Evolutionary conservation across 2,888 invertebrate genomes (phyloP).

Genomic region (Eristalis intricaria): DNA sequence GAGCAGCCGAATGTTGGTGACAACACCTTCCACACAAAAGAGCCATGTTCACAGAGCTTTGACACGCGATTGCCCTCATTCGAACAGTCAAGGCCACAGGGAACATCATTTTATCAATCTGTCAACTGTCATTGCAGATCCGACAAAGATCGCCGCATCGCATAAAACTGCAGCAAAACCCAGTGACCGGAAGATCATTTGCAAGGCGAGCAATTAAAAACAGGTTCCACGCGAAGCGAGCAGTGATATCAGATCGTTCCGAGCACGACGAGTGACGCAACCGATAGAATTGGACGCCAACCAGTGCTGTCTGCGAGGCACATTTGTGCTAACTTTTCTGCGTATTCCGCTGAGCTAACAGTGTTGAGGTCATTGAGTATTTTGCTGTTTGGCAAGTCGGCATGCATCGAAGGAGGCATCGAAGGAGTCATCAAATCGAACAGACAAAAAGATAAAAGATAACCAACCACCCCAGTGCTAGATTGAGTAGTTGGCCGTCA

Average conservation of each 20-base stretch:
- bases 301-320: neutral
- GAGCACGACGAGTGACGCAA: neutral
- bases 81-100: neutral
- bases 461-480: constrained; percentile 34
- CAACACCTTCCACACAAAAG: too few relatives aligned
- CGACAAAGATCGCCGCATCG: neutral
- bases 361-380: constrained; percentile 39
- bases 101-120: neutral
- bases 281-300: neutral
- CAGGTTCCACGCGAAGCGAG: neutral
- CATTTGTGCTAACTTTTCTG: constrained; percentile 14
- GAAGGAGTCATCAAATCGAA: constrained; percentile 17
- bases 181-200: neutral
- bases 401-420: constrained; percentile 29
- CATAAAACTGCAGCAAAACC: neutral
- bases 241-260: neutral
- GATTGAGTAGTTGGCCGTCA: constrained; percentile 38
- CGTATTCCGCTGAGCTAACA: constrained; percentile 17
- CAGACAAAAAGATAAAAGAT: constrained; percentile 8
- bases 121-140: neutral
- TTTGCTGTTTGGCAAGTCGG: constrained; percentile 6
- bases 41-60: too few relatives aligned
- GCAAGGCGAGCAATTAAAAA: neutral
- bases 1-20: too few relatives aligned
- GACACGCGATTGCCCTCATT: neutral